Base-by-base conservation (phyloP, 2,797 vertebrate species). In the Falco naumanni region DNA sequence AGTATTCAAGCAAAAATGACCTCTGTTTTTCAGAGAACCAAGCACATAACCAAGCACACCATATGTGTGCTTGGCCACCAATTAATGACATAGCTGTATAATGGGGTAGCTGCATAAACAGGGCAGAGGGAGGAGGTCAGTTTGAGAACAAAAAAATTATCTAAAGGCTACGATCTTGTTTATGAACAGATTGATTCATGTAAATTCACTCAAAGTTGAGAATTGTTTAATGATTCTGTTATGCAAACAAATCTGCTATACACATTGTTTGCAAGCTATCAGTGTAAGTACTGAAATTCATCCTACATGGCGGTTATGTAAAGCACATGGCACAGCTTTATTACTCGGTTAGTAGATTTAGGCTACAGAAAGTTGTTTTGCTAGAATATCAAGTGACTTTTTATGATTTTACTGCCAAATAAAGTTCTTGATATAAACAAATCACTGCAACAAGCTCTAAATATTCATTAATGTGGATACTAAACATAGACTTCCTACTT, bases 171-270 rank as follows among this genome's bases (percentile, higher is more conserved):
- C 0, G 4, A 83, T 70, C 88, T 90, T 95, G 84, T 95, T 96
- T 95, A 95, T 83, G 92, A 95, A 68, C 81, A 94, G 84, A 93
- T 64, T 95, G 70, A 94, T 95, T 96, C 60, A 80, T 92, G 86
- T 84, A 95, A 94, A 95, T 94, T 84, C 64, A 68, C 71, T 84
- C 64, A 54, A 94, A 88, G 71, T 68, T 92, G 75, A 92, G 90
- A 95, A 90, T 77, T 93, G 86, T 87, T 96, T 92, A 87, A 94
- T 0, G 4, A 34, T 64, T 74, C 87, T 74, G 64, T 89, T 95
- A 93, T 74, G 74, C 91, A 95, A 95, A 95, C 88, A 94, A 93
- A 96, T 95, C 87, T 97, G 93, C 76, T 94, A 48, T 96, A 90
- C 93, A 93, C 84, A 94, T 95, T 93, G 70, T 93, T 90, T 96